Evolutionary conservation across 2,888 invertebrate species (phyloP), one percentile per base, ranked within the genome.

Genomic region (Parnassius mnemosyne): DNA sequence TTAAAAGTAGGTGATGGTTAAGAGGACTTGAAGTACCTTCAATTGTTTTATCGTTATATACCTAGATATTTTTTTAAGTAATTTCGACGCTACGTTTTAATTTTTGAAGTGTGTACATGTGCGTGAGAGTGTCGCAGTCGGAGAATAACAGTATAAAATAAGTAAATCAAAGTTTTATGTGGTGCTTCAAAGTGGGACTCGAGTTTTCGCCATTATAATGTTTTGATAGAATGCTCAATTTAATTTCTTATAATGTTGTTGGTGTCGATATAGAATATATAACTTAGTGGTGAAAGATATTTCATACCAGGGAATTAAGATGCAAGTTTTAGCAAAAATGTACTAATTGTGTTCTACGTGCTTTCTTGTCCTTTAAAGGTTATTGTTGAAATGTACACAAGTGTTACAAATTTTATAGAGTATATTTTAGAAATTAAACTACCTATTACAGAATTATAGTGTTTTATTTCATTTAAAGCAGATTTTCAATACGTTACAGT

Each of bases 321-420:
- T 67, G 71, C 71, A 71, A 52, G 58, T 63, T 60, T 58, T 49
- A 34, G 58, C 57, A 60, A 53, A 42, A 43, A 55, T 50, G 58
- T 56, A 61, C 66, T 57, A 55, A 59, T 25, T 51, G 3, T 59
- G 82, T 83, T 83, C 3, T 13, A 49, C 13, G 89, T 89, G 89
- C 89, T 87, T 88, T 89, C 83, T 81, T 79, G 72, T 82, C 78
- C 79, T 83, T 79, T 81, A 77, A 76, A 83, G 86, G 87, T 89
- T 87, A 86, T 84, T 88, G 87, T 87, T 87, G 78, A 83, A 77
- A 82, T 88, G 87, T 90, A 89, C 83, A 87, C 89, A 90, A 81
- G 85, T 85, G 88, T 90, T 89, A 88, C 34, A 84, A 87, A 76
- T 58, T 83, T 83, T 83, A 83, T 75, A 79, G 87, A 85, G 84